Evolutionary conservation across 2,888 invertebrate species (phyloP).

Genomic region (Apamea epomidion): DNA sequence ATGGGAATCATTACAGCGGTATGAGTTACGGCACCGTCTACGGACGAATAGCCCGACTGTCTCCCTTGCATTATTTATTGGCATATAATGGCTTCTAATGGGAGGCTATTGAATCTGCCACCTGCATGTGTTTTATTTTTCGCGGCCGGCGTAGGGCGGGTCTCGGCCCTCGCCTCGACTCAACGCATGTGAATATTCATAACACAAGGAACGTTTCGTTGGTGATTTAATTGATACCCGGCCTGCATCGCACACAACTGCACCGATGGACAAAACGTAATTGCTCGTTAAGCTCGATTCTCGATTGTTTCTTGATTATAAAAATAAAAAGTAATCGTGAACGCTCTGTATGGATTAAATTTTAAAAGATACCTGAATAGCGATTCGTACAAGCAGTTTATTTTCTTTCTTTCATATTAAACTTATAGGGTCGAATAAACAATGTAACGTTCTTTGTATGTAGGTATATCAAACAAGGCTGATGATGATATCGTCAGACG

Average conservation of each 20-base stretch:
- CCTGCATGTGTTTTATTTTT: conserved; percentile 86
- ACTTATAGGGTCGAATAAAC: conserved; percentile 56
- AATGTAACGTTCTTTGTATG: conserved; percentile 40
- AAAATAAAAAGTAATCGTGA: conserved; percentile 81
- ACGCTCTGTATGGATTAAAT: conserved; percentile 72
- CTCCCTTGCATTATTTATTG: conserved; percentile 88
- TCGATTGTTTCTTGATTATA: conserved; percentile 87
- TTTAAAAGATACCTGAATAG: conserved; percentile 76
- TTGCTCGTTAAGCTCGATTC: conserved; percentile 88
- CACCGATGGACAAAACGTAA: conserved; percentile 85
- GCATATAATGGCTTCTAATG: conserved; percentile 89
- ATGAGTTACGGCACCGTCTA: conserved; percentile 85
- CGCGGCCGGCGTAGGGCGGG: conserved; percentile 74
- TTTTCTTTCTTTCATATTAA: conserved; percentile 35
- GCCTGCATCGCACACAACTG: conserved; percentile 75
- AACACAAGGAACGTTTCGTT: conserved; percentile 77
- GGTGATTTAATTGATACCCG: conserved; percentile 86
- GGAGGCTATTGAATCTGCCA: conserved; percentile 89
- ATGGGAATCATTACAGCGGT: conserved; percentile 83
- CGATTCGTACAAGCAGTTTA: conserved; percentile 61
- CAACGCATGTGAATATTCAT: conserved; percentile 86
- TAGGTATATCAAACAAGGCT: conserved; percentile 58
- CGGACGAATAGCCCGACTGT: conserved; percentile 84
- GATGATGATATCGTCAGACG: conserved; percentile 85
- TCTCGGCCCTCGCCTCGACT: conserved; percentile 70